Evolutionary conservation across 2,888 invertebrate species (phyloP).

Genomic region (Drosophila mayaguana): DNA sequence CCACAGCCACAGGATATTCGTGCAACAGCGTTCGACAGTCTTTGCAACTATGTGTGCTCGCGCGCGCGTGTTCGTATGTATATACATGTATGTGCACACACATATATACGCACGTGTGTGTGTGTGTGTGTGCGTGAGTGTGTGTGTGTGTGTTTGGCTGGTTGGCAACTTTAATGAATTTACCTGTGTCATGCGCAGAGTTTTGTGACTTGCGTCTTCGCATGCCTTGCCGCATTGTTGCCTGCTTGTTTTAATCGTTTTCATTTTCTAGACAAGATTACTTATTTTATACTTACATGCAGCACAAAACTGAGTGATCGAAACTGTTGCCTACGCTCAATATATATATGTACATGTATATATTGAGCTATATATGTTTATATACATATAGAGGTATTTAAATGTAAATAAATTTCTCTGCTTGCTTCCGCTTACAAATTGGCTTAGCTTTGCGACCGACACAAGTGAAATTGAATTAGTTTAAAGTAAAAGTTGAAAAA

Average conservation of each 20-base stretch:
- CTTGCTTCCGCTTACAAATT: conserved; percentile 51
- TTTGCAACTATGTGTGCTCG: conserved; percentile 18
- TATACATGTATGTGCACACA: too few relatives aligned
- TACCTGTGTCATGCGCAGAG: conserved; percentile 70
- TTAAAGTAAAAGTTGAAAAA: conserved; percentile 51
- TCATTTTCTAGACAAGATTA: conserved; percentile 43
- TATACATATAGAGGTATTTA: background rate
- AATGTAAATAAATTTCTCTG: conserved; percentile 10
- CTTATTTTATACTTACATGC: conserved; percentile 58
- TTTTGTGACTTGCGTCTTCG: conserved; percentile 44
- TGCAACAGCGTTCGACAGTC: conserved; percentile 60
- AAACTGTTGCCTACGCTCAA: conserved; percentile 15
- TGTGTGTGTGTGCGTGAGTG: background rate
- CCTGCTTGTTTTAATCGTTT: conserved; percentile 55
- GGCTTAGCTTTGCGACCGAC: conserved; percentile 65
- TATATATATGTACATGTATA: background rate
- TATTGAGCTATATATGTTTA: background rate
- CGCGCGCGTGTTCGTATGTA: background rate
- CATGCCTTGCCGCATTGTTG: conserved; percentile 49
- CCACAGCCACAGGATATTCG: conserved; percentile 52
- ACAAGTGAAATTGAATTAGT: conserved; percentile 65
- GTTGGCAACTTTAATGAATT: conserved; percentile 76
- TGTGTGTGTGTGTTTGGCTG: conserved; percentile 24
- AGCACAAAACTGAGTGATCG: conserved; percentile 26
- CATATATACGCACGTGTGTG: too few relatives aligned